Base-by-base conservation (phyloP, 1,140 invertebrate genomes). In the Aethina tumida region DNA sequence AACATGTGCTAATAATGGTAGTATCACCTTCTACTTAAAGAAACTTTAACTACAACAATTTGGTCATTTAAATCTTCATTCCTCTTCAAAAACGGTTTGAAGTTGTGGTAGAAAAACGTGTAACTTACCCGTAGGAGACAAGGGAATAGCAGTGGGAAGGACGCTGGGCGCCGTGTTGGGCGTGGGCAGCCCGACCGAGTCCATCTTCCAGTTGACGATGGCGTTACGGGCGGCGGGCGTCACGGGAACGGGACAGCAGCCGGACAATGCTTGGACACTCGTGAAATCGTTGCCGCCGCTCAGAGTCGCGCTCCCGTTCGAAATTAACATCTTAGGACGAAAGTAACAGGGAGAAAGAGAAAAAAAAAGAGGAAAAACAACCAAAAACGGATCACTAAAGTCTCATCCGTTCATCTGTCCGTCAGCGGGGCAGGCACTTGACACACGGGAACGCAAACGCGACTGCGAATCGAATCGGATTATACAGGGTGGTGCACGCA, bases 171-270 rank as follows among this genome's bases (percentile, higher is more conserved):
- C 58, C 5, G 58, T 53, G 39, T 57, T 58, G 5, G 59, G 55
- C 7, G 52, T 45, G 9, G 57, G 48, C 28, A 58, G 36, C 10
- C 60, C 60, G 37, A 60, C 58, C 26, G 60, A 48, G 31, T 62
- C 60, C 60, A 62, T 62, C 37, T 62, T 62, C 60, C 60, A 62
- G 35, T 60, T 62, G 38, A 60, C 53, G 38, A 60, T 55, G 10
- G 55, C 49, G 9, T 52, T 51, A 13, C 54, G 37, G 2, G 46
- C 37, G 6, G 58, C 33, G 13, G 56, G 56, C 19, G 55, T 42
- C 12, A 54, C 53, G 14, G 58, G 56, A 20, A 58, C 51, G 27
- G 58, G 57, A 52, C 57, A 62, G 35, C 60, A 60, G 17, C 56
- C 58, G 12, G 60, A 56, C 42, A 62, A 49, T 39, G 56, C 56